Evolutionary conservation across 2,888 invertebrate species (phyloP).

Genomic region (Pelosia muscerda): DNA sequence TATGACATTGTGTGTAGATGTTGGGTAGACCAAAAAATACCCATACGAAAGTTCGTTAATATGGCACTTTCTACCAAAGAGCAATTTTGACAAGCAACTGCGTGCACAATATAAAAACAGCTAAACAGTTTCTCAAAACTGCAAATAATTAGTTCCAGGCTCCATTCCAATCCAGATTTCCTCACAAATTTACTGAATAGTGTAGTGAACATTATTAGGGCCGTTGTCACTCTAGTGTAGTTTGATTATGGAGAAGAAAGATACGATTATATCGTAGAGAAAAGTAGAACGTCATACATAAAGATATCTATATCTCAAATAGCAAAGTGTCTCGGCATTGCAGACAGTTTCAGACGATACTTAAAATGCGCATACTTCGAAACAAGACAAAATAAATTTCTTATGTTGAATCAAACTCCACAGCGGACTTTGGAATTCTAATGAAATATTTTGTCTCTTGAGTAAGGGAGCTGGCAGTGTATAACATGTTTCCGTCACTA

Average conservation of each 20-base stretch:
- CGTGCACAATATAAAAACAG: background rate
- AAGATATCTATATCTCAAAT: background rate
- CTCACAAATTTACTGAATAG: background rate
- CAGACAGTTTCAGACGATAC: background rate
- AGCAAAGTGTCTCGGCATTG: too few species aligned
- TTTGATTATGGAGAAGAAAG: background rate
- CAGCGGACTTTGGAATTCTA: background rate
- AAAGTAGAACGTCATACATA: background rate
- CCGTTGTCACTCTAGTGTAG: background rate
- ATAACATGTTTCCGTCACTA: slow-evolving; percentile 9
- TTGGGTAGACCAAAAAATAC: too few species aligned
- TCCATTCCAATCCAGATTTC: too few species aligned
- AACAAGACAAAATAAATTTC: background rate
- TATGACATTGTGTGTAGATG: too few species aligned
- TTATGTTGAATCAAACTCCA: background rate
- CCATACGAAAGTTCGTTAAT: background rate
- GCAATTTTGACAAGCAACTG: background rate
- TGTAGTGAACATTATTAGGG: background rate
- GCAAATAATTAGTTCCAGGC: too few species aligned
- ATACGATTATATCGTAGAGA: background rate
- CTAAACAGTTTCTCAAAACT: background rate
- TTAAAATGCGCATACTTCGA: background rate
- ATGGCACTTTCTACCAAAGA: background rate
- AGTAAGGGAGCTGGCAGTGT: slow-evolving; percentile 6
- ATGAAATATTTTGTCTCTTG: background rate